Evolutionary conservation across 2,797 vertebrate species (phyloP), one percentile per base, ranked within the genome.

Genomic region (Selene dorsalis): DNA sequence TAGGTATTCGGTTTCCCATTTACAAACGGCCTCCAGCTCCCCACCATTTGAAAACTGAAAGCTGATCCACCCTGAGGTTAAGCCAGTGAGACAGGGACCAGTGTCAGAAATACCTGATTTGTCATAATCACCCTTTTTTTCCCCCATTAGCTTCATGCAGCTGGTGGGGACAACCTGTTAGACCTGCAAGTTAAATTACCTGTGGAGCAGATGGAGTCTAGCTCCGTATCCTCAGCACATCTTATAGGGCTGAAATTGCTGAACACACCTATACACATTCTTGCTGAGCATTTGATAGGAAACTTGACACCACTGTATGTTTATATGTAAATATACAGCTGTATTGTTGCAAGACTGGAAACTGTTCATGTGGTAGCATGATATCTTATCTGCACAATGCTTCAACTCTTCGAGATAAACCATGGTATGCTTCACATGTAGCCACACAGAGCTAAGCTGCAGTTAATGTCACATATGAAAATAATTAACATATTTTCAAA

Each of bases 1-100:
- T 53, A 68, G 76, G 80, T 85, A 56, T 90, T 82, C 56, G 65
- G 82, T 93, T 89, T 85, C 88, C 57, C 41, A 43, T 77, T 69
- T 61, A 65, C 55, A 65, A 70, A 79, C 17, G 7, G 43, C 72
- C 59, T 26, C 67, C 65, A 56, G 45, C 68, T 69, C 63, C 12
- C 22, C 26, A 0, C 47, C 72, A 77, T 80, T 62, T 81, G 60
- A 78, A 74, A 62, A 70, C 43, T 38, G 83, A 79, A 84, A 87
- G 55, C n/a, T 59, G 74, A 91, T 82, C 70, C 69, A 30, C 53
- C 30, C 53, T 28, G 79, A 84, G 87, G 84, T 84, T 83, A 80
- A 87, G 62, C 17, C 69, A 62, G 41, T 7, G 62, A 83, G 77
- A 73, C 70, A 57, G 69, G 64, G 26, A 75, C 30, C 63, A n/a